These are phyloP conservation scores for Melinaea menophilus DNA, from an alignment of 2,888 invertebrate genomes.

Conservation along the genomic window DNA sequence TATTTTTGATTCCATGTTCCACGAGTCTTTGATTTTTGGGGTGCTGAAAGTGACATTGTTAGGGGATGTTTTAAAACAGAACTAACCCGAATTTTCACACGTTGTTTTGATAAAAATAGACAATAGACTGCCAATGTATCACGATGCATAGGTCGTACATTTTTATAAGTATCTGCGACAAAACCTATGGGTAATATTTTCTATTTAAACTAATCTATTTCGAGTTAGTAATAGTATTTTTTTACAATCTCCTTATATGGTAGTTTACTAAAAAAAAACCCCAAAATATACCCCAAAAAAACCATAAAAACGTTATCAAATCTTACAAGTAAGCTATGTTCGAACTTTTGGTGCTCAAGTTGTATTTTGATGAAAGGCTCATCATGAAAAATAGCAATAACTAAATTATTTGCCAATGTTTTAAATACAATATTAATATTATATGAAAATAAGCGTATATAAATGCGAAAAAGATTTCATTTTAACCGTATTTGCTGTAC, in stretches of 20 bases:
- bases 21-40: constrained; percentile 54
- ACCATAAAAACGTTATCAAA: not conserved
- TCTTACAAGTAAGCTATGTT: too few species aligned
- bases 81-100: not conserved
- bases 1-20: constrained; percentile 74
- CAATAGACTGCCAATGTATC: not conserved
- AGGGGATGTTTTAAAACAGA: constrained; percentile 23
- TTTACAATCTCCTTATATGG: not conserved
- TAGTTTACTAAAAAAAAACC: not conserved
- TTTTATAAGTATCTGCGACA: not conserved
- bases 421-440: not conserved
- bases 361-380: too few species aligned
- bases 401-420: too few species aligned
- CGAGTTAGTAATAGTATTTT: not conserved
- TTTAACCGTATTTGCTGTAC: constrained; percentile 6
- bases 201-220: too few species aligned
- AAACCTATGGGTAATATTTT: not conserved
- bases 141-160: not conserved
- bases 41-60: constrained; percentile 37
- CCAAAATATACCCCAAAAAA: not conserved
- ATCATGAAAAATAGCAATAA: too few species aligned
- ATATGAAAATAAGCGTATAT: not conserved
- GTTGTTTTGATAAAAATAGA: constrained; percentile 3
- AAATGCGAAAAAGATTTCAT: not conserved
- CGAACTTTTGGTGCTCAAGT: too few species aligned